phyloP scores from a whole-genome alignment of 2,113 vertebrate genomes.

The Mirounga angustirostris region DNA sequence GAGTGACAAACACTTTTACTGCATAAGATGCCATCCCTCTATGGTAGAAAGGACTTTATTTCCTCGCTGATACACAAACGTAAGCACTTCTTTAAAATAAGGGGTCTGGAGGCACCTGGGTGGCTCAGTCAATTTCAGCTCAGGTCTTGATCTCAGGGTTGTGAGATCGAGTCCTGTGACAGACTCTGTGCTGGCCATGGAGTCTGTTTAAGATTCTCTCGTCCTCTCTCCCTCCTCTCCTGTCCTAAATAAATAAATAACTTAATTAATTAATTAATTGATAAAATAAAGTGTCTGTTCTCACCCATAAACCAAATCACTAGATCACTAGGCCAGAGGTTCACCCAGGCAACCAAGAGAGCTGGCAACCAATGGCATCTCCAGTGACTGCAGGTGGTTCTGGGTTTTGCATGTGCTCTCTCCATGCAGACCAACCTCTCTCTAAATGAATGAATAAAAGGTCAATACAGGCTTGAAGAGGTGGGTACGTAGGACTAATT shows the following conservation, averaged over 20 bases:
- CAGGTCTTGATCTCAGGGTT: background rate
- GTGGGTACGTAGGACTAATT: background rate
- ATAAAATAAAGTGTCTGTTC: background rate
- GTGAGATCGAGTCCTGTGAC: background rate
- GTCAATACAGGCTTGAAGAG: slow-evolving; percentile 44
- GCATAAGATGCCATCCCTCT: slow-evolving; percentile 4
- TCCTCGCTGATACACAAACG: slow-evolving; percentile 60
- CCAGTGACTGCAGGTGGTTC: slow-evolving; percentile 68
- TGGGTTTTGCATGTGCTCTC: background rate
- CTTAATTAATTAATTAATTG: background rate
- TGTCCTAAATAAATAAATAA: background rate
- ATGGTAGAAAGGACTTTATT: slow-evolving; percentile 59
- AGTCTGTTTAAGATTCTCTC: background rate
- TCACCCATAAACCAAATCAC: slow-evolving; percentile 58
- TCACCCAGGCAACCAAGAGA: slow-evolving; percentile 65
- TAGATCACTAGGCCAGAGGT: slow-evolving; percentile 74
- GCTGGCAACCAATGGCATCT: slow-evolving; percentile 58
- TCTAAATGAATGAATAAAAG: slow-evolving; percentile 69
- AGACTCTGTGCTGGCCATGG: background rate
- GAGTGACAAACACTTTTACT: background rate
- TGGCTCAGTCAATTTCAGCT: background rate
- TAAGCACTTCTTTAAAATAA: slow-evolving; percentile 66
- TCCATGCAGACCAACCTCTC: background rate
- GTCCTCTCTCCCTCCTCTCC: background rate
- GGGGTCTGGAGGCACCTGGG: background rate